Base-by-base conservation (phyloP, 2,888 invertebrate species). In the Bombylius discolor region DNA sequence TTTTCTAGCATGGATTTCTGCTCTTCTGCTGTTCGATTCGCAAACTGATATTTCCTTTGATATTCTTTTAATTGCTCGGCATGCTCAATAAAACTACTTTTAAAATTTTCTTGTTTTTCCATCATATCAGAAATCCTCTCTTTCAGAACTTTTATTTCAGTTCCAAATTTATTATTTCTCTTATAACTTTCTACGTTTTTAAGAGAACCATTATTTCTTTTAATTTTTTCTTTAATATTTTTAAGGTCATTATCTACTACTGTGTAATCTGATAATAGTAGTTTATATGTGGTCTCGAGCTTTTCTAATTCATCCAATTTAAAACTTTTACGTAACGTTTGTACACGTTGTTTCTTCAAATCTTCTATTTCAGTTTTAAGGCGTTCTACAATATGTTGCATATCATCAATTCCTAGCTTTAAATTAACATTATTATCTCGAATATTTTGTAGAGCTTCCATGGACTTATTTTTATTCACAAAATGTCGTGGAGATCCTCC, bases 1-100 rank as follows among this genome's bases (percentile, higher is more conserved):
- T 70, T 69, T 36, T 72, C 68, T 39, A 74, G 68, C 60, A 70
- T 68, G 11, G 61, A 60, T 56, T 69, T 70, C 39, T 73, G 73
- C 13, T 68, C 66, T 58, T 70, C 67, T 62, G 72, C 69, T 4
- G 70, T 64, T 52, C 70, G 67, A 57, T 72, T 68, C 0, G 73
- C 70, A 51, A 68, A 66, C 32, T 70, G 55, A 45, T 70, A 73
- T 39, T 73, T 70, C 9, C 65, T 58, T n/a, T 70, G 68, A 51
- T 72, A 73, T 46, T 68, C 67, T 14, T 66, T 64, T 1, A 72
- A 60, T 49, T 70, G 66, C 4, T 64, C 64, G 52, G 69, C 68
- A 56, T 73, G 72, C 12, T 71, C 66, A n/a, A 67, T 64, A 14
- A 73, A 70, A n/a, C 71, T 61, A 5, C 59, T 64, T n/a, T 67